Conservation (phyloP, 2,797 vertebrate species). For the Macropodus opercularis region DNA sequence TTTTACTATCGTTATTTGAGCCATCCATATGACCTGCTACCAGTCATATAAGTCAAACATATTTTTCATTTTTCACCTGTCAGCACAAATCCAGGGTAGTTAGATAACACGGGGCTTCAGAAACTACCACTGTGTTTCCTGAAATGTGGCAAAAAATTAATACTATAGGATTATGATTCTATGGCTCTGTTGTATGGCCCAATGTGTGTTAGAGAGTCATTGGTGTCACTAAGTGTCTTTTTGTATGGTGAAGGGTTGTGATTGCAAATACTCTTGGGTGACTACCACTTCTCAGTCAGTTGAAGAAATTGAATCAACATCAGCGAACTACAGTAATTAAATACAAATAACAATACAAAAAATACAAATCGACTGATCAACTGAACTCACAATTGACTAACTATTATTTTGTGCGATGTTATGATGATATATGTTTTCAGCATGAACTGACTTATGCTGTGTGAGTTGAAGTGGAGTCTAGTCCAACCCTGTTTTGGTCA, state of each 20-base stretch:
- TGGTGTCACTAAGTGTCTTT: constrained; percentile 59
- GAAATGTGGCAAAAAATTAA: constrained; percentile 27
- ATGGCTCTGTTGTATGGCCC: constrained; percentile 38
- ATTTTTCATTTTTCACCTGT: background rate
- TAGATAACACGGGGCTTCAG: constrained; percentile 41
- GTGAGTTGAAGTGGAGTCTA: constrained; percentile 33
- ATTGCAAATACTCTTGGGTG: constrained; percentile 49
- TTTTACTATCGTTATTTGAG: constrained; percentile 41
- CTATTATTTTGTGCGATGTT: no score
- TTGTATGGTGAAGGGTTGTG: constrained; percentile 58
- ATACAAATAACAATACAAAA: background rate
- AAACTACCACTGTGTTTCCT: constrained; percentile 47
- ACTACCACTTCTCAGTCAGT: constrained; percentile 35
- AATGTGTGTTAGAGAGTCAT: constrained; percentile 35
- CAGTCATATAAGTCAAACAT: constrained; percentile 12
- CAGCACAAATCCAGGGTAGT: constrained; percentile 39
- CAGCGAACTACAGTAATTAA: background rate
- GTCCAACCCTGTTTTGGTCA: constrained; percentile 15
- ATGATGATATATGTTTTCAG: no score
- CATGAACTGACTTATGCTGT: background rate
- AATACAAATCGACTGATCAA: background rate
- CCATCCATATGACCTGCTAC: constrained; percentile 33
- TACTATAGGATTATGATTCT: constrained; percentile 11
- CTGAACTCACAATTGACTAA: no score
- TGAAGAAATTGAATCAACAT: constrained; percentile 8